A percentile compares a stretch with the other conserved stretches of the same genome.
Evolutionary conservation across 2,888 invertebrate species (phyloP).

Genomic region (Drosophila subsilvestris): DNA sequence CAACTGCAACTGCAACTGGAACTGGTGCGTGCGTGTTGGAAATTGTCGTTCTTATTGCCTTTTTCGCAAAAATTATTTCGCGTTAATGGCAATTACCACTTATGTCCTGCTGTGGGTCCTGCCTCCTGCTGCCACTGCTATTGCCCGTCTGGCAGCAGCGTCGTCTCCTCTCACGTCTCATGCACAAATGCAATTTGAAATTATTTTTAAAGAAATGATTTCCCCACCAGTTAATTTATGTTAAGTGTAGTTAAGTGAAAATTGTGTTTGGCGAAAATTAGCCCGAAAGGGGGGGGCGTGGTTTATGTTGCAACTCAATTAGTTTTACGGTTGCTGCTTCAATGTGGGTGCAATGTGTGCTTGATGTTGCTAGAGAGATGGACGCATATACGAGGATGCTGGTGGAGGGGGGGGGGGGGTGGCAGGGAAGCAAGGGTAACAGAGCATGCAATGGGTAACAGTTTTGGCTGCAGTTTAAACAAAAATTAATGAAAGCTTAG

Average conservation of each 20-base stretch:
- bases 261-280: slow-evolving; percentile 70
- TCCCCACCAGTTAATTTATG: slow-evolving; percentile 67
- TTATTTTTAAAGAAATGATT: slow-evolving; percentile 78
- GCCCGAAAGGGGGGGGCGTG: slow-evolving; percentile 40
- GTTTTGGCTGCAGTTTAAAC: too few relatives aligned
- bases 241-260: slow-evolving; percentile 77
- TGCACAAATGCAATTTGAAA: slow-evolving; percentile 59
- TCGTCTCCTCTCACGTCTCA: slow-evolving; percentile 1
- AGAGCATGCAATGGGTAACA: neutral
- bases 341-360: slow-evolving; percentile 18
- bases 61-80: slow-evolving; percentile 78
- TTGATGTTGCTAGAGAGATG: neutral
- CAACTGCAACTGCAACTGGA: neutral
- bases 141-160: neutral
- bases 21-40: slow-evolving; percentile 56
- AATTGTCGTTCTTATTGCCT: slow-evolving; percentile 76
- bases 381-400: neutral
- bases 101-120: slow-evolving; percentile 42
- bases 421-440: neutral
- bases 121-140: neutral
- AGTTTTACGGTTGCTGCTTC: slow-evolving; percentile 15
- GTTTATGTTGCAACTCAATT: slow-evolving; percentile 43
- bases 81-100: slow-evolving; percentile 80
- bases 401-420: neutral
- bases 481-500: too few relatives aligned